phyloP scores from a whole-genome alignment of 2,888 invertebrate genomes.

The Apotomis turbidana region DNA sequence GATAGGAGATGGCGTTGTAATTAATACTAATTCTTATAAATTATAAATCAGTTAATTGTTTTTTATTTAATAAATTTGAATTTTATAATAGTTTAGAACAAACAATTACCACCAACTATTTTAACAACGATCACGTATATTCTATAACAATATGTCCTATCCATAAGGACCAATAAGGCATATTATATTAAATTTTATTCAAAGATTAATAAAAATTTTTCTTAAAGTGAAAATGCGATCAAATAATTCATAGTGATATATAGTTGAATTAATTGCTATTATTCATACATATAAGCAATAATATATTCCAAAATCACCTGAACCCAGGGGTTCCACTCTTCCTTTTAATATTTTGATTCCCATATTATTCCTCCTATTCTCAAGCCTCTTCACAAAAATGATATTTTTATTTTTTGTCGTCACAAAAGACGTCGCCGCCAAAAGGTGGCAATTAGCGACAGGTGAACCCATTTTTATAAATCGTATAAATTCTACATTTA shows the following conservation, averaged over 20 bases:
- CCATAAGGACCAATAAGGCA: background rate
- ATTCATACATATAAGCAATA: constrained; percentile 35
- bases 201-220: background rate
- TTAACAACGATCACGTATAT: background rate
- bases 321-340: constrained; percentile 42
- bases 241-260: constrained; percentile 31
- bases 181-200: background rate
- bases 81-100: too few species aligned
- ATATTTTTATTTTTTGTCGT: constrained; percentile 55
- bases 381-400: constrained; percentile 42
- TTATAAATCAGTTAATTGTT: too few species aligned
- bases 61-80: too few species aligned
- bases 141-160: too few species aligned
- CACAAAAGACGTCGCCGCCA: constrained; percentile 72
- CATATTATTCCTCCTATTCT: constrained; percentile 39
- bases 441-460: constrained; percentile 83
- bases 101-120: too few species aligned
- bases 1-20: too few species aligned
- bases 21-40: too few species aligned
- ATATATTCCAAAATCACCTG: constrained; percentile 36
- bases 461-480: constrained; percentile 72
- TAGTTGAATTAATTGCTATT: constrained; percentile 38
- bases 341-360: constrained; percentile 41
- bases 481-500: constrained; percentile 69
- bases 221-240: background rate